Percentiles rank a stretch among this genome's conserved stretches.
These are phyloP conservation scores for Trachelus tabidus DNA, from an alignment of 2,888 invertebrate genomes.

Conservation along the genomic window DNA sequence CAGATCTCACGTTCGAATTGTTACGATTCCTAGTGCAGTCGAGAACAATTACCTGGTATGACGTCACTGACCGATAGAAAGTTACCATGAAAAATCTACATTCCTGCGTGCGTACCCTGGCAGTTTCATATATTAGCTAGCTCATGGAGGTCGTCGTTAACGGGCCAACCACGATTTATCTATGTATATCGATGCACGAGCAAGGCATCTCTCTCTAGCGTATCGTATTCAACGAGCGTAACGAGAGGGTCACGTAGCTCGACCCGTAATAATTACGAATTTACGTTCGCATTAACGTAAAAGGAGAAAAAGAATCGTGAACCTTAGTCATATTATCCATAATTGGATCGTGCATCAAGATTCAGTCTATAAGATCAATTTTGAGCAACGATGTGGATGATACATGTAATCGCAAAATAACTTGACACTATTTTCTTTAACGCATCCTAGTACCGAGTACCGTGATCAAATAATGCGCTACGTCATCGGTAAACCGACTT, in stretches of 20 bases:
- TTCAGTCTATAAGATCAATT: not conserved
- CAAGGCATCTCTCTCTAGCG: not conserved
- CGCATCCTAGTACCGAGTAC: not conserved
- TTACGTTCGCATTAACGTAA: not conserved
- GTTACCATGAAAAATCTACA: not conserved
- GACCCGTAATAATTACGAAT: not conserved
- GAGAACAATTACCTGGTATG: not conserved
- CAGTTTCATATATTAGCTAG: not conserved
- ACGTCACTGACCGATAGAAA: not conserved
- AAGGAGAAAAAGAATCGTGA: not conserved
- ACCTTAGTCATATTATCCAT: not conserved
- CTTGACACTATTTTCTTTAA: not conserved
- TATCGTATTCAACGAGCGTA: not conserved
- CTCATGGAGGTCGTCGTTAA: not conserved
- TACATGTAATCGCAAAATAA: not conserved
- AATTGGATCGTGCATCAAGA: not conserved
- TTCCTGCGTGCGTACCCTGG: not conserved
- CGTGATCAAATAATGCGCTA: not conserved
- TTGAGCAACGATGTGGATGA: not conserved
- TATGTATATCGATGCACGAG: not conserved
- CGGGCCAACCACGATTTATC: not conserved
- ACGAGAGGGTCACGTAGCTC: not conserved
- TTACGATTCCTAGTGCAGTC: not conserved
- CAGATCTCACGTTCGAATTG: not conserved
- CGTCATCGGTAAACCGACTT: not conserved